Evolutionary conservation across 2,888 invertebrate species (phyloP), one percentile per base, ranked within the genome.

Genomic region (Palloptera scutellata): DNA sequence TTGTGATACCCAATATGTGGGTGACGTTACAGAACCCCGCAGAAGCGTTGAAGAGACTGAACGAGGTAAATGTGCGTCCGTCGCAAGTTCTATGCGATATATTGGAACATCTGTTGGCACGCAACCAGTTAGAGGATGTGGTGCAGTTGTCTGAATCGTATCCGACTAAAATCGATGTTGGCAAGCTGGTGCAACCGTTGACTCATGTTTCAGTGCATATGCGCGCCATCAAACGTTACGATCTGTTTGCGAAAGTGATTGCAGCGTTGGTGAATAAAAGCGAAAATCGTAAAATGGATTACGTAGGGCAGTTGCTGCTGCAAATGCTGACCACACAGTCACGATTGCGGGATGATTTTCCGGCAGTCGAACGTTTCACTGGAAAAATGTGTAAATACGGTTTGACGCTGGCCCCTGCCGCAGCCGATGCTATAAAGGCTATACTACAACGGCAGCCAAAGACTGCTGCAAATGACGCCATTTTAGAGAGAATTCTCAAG

Each of bases 281-380:
- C 0, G 66, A 79, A 1, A 86, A 87, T 52, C 83, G 79, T 1
- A 84, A 84, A 30, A 86, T 86, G 51, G 89, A 90, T 75, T 88
- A 89, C 84, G 81, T 87, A 0, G 90, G 90, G 0, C 81, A 87
- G 62, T 87, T 90, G 71, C 76, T 91, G 3, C 83, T 87, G 61
- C 81, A 84, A 6, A 84, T 88, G 69, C 83, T 88, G 69, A 81
- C 83, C 3, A 81, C 86, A 55, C 87, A 85, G 67, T 17, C 73
- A 30, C 86, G 85, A 61, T 75, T 84, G 1, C 84, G 83, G 9
- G 80, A 82, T 10, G 87, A 88, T 75, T 69, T 86, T 1, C 69
- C 76, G 0, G 81, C 87, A 48, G 74, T 88, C 41, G 66, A 83
- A 2, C 83, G 82, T 45, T 76, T 89, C 58, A 68, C 88, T 5